Conservation (phyloP, 2,113 vertebrate genomes). For the Coturnix japonica region DNA sequence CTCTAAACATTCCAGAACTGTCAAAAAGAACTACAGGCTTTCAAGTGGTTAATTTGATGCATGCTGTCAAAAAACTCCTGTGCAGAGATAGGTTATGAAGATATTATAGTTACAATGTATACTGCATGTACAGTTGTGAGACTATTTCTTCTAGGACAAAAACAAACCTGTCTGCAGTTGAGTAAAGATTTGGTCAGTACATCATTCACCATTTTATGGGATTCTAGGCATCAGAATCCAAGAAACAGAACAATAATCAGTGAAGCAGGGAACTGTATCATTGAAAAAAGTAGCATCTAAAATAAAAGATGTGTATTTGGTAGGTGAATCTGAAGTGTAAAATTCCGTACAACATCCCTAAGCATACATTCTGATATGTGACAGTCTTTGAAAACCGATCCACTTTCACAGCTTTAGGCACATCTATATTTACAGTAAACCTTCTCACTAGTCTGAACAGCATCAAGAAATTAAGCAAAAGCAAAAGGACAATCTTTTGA, state of each 20-base stretch:
- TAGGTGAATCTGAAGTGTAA: background rate
- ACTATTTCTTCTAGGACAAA: background rate
- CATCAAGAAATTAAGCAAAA: background rate
- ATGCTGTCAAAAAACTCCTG: background rate
- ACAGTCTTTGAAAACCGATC: background rate
- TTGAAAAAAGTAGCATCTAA: background rate
- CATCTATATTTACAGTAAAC: background rate
- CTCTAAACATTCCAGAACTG: background rate
- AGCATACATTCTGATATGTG: background rate
- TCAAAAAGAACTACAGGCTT: background rate
- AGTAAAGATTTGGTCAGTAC: background rate
- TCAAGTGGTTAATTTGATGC: background rate
- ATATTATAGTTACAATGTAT: background rate
- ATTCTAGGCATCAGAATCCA: background rate
- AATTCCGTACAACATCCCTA: background rate
- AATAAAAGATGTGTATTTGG: background rate
- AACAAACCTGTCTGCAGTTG: background rate
- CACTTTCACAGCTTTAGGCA: background rate
- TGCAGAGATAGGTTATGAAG: background rate
- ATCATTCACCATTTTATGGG: background rate
- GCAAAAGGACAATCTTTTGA: background rate
- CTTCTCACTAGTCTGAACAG: background rate
- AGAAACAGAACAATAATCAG: background rate
- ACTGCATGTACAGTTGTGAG: background rate
- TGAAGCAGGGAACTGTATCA: background rate